Conservation (phyloP, 2,888 invertebrate species). For the Tridacna gigas region DNA sequence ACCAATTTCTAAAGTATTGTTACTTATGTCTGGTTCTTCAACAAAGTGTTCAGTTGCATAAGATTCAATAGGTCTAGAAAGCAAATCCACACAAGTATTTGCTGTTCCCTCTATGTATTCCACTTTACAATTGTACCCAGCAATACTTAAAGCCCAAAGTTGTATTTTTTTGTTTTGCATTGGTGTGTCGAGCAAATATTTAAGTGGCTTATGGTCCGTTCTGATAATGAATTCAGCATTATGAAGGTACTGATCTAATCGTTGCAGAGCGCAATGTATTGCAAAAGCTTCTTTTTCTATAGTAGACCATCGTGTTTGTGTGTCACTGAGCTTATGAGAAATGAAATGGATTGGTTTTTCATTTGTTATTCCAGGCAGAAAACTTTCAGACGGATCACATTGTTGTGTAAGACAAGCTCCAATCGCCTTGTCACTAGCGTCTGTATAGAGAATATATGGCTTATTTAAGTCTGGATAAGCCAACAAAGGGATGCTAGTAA, state of each 20-base stretch:
- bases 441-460: conserved; percentile 50
- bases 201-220: conserved; percentile 40
- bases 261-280: conserved; percentile 30
- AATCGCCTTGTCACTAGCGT: conserved; percentile 38
- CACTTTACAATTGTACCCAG: conserved; percentile 43
- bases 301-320: conserved; percentile 21
- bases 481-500: conserved; percentile 47
- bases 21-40: conserved; percentile 45
- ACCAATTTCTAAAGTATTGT: conserved; percentile 42
- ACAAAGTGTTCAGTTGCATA: not conserved
- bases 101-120: conserved; percentile 35
- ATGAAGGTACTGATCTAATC: conserved; percentile 31
- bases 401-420: conserved; percentile 35
- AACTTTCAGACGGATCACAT: not conserved
- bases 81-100: conserved; percentile 31
- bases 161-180: conserved; percentile 47
- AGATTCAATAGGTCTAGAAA: not conserved
- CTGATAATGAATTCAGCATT: conserved; percentile 33
- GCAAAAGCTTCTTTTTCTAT: conserved; percentile 45
- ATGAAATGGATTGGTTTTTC: conserved; percentile 37
- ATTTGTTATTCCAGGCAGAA: not conserved
- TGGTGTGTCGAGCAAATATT: conserved; percentile 28
- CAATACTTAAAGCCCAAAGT: conserved; percentile 26
- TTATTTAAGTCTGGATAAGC: conserved; percentile 40
- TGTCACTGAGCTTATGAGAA: conserved; percentile 30